Base-by-base conservation (phyloP, 2,888 invertebrate species). In the Petrolisthes cinctipes region DNA sequence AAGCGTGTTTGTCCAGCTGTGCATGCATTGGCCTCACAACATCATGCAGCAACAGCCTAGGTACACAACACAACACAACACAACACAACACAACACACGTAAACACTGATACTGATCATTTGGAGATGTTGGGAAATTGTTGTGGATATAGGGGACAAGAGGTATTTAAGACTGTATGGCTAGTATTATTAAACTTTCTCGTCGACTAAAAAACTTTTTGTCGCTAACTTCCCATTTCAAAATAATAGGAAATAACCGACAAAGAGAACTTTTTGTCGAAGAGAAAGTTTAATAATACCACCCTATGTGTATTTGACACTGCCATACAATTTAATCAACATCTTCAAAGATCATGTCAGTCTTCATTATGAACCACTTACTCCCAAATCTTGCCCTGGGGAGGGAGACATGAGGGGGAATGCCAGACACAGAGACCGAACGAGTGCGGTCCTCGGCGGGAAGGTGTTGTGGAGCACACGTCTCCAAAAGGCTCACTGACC, bases 401-500 rank as follows among this genome's bases (percentile, higher is more conserved):
- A 88, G 88, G 66, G 84, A 88, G 68, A 88, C 88, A 84, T 88
- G 88, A 53, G 88, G 84, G 51, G 88, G 88, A 11, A 88, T 84
- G 54, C 88, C 88, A 56, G 88, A 88, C 61, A 88, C 76, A 9
- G 88, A 88, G 75, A 88, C 82, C 23, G 88, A 88, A 37, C 88
- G 80, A 5, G 68, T 88, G 76, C 88, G 88, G 56, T 88, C 88
- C 68, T 88, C 88, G 4, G 66, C 75, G 37, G 81, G 75, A 23
- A 68, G 37, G 57, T n/a, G 71, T 66, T 66, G n/a, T 14, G 66
- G 7, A 53, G 66, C 79, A 37, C 83, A 56, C 14, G 56, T 86
- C 68, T 88, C 88, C 83, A 84, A 79, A 75, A 88, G 73, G 57
- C 88, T 88, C 75, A 88, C 81, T 81, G 88, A 88, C 51, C 88